Evolutionary conservation across 2,888 invertebrate genomes (phyloP).

Genomic region (Catocala nupta): DNA sequence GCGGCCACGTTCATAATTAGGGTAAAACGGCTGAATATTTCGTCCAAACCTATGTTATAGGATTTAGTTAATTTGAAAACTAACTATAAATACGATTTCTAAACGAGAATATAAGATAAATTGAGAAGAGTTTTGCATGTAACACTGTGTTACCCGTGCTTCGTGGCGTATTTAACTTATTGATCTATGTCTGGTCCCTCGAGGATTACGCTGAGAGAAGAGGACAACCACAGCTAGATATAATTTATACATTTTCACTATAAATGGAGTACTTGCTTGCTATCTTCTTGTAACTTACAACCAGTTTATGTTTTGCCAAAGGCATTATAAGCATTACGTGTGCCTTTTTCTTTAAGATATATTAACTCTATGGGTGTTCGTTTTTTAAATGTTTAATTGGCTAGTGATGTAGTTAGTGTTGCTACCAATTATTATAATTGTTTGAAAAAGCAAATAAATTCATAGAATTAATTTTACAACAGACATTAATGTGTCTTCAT

Average conservation of each 20-base stretch:
- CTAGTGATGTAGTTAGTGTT: too few relatives aligned
- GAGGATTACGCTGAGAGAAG: conserved; percentile 38
- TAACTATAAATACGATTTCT: background rate
- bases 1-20: conserved; percentile 10
- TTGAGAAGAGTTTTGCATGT: conserved; percentile 25
- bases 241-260: conserved; percentile 10
- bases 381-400: conserved; percentile 1
- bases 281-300: too few relatives aligned
- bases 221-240: conserved; percentile 23
- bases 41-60: background rate
- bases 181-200: conserved; percentile 46
- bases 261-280: conserved; percentile 6
- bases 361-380: background rate
- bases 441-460: too few relatives aligned
- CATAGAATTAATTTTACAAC: too few relatives aligned
- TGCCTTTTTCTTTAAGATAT: background rate
- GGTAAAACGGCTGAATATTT: conserved; percentile 6
- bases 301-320: background rate
- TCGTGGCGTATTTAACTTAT: conserved; percentile 40
- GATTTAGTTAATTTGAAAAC: background rate
- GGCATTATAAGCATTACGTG: too few relatives aligned
- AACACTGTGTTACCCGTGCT: conserved; percentile 24
- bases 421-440: too few relatives aligned
- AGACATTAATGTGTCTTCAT: too few relatives aligned
- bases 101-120: background rate